Conservation (phyloP, 2,113 vertebrate species). For the Pituophis catenifer region DNA sequence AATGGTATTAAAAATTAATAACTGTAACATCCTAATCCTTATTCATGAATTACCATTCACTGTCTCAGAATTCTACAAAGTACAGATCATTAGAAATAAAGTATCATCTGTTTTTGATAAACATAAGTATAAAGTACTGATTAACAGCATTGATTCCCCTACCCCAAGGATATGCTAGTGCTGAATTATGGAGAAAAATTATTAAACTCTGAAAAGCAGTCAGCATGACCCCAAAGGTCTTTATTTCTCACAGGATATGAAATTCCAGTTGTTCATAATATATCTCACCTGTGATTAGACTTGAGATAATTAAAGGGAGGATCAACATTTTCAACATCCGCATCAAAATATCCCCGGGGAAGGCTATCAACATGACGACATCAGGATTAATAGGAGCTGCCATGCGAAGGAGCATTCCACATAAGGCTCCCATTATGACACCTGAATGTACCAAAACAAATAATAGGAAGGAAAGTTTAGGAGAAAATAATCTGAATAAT, state of each 20-base stretch:
- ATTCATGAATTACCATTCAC: not conserved
- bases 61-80: not conserved
- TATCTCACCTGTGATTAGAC: conserved; percentile 94
- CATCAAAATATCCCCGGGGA: conserved; percentile 98
- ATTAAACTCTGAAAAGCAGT: not conserved
- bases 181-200: not conserved
- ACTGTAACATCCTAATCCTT: not conserved
- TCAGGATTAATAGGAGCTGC: conserved; percentile 91
- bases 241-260: conserved; percentile 29
- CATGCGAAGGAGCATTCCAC: conserved; percentile 86
- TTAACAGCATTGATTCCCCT: not conserved
- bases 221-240: not conserved
- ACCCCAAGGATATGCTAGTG: not conserved
- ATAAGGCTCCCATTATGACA: conserved; percentile 89
- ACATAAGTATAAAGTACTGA: not conserved
- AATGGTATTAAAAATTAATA: not conserved
- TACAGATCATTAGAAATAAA: not conserved
- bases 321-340: conserved; percentile 99
- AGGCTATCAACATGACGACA: conserved; percentile 94
- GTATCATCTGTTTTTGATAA: not conserved
- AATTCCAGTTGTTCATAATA: conserved; percentile 33
- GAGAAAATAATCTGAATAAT: not conserved
- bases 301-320: conserved; percentile 97
- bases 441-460: conserved; percentile 66
- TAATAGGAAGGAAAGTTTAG: not conserved